These are phyloP conservation scores for Eutrigla gurnardus DNA, from an alignment of 2,797 vertebrate genomes.

Conservation along the genomic window DNA sequence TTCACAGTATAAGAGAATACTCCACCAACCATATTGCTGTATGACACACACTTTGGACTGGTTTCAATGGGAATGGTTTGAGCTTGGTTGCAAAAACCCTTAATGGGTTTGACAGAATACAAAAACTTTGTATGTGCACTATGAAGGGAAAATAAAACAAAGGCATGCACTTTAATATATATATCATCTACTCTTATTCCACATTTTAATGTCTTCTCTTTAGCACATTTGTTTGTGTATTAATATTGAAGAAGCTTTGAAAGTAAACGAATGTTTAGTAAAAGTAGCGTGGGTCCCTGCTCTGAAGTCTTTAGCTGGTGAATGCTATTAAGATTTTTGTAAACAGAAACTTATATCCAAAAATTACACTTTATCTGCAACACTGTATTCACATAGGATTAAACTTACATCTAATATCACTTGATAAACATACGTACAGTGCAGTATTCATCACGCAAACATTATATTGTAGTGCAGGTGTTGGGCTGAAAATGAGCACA, in stretches of 20 bases:
- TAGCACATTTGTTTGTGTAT: not conserved
- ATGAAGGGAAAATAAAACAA: constrained; percentile 21
- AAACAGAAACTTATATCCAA: constrained; percentile 38
- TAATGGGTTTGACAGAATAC: not conserved
- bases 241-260: not conserved
- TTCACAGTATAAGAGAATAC: constrained; percentile 64
- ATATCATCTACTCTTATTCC: constrained; percentile 1
- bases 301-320: constrained; percentile 36
- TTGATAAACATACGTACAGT: constrained; percentile 1
- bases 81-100: constrained; percentile 17
- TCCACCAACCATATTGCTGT: constrained; percentile 67
- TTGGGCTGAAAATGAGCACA: constrained; percentile 18
- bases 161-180: constrained; percentile 14
- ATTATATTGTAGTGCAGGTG: constrained; percentile 49
- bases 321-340: constrained; percentile 27
- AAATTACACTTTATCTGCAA: constrained; percentile 22
- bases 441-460: constrained; percentile 19
- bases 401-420: constrained; percentile 28
- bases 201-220: not conserved
- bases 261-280: constrained; percentile 2
- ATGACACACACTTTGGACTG: constrained; percentile 64
- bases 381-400: constrained; percentile 31
- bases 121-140: not conserved
- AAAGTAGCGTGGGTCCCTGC: constrained; percentile 6
- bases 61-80: constrained; percentile 36